phyloP scores from a whole-genome alignment of 2,888 invertebrate genomes.

The Scaptomyza caliginosa region DNA sequence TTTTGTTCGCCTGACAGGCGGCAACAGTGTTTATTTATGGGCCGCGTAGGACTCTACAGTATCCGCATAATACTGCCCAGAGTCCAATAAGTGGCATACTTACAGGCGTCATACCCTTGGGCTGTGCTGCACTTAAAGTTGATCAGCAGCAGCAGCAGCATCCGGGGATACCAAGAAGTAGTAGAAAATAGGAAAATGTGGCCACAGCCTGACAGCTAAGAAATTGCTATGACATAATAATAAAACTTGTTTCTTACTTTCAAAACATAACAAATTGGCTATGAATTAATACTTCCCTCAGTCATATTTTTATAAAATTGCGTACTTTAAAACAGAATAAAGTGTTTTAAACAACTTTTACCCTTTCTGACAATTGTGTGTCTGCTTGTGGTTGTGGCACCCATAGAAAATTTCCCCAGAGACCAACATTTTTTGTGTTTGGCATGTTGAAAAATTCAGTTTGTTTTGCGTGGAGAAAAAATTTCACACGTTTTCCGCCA shows the following conservation, averaged over 20 bases:
- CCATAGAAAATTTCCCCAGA: slow-evolving; percentile 4
- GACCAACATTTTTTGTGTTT: background rate
- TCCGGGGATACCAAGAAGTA: slow-evolving; percentile 1
- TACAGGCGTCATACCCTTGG: slow-evolving; percentile 20
- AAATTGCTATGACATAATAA: background rate
- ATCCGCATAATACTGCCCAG: slow-evolving; percentile 29
- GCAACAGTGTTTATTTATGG: slow-evolving; percentile 69
- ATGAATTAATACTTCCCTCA: background rate
- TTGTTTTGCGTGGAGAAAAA: background rate
- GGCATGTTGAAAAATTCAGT: background rate
- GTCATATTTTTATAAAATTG: background rate
- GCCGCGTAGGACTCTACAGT: slow-evolving; percentile 35
- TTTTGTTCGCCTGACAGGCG: slow-evolving; percentile 63
- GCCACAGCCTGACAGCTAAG: background rate
- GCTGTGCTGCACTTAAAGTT: slow-evolving; percentile 25
- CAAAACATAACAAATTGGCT: background rate
- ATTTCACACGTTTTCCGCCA: slow-evolving; percentile 34
- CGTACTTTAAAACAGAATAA: background rate
- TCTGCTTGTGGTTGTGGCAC: background rate
- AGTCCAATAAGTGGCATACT: slow-evolving; percentile 62
- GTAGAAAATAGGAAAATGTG: slow-evolving; percentile 8
- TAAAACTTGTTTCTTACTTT: background rate
- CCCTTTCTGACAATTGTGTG: background rate
- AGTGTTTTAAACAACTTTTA: background rate
- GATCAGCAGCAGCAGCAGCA: background rate